These are phyloP conservation scores for Piezodorus guildinii DNA, from an alignment of 1,140 invertebrate species.

Conservation along the genomic window DNA sequence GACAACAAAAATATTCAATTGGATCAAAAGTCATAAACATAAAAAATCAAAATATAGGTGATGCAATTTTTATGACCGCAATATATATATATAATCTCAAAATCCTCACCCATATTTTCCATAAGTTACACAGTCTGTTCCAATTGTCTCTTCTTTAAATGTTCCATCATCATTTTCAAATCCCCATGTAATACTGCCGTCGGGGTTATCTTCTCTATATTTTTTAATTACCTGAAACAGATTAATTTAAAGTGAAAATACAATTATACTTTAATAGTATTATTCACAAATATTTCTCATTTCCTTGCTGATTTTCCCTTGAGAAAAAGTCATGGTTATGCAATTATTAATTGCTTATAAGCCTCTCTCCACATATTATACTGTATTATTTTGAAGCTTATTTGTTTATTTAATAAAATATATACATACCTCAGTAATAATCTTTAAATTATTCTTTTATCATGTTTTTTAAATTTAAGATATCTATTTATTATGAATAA, in stretches of 20 bases:
- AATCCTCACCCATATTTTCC: conserved; percentile 54
- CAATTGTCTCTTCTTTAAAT: conserved; percentile 71
- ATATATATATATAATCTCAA: no score
- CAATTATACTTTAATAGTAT: background rate
- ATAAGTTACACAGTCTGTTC: conserved; percentile 61
- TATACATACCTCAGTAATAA: background rate
- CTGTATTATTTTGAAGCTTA: no score
- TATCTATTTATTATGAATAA: no score
- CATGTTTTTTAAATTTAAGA: no score
- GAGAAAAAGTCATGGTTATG: background rate
- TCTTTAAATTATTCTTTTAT: background rate
- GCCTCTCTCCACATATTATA: no score
- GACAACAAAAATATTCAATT: no score
- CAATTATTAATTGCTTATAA: background rate
- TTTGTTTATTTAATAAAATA: no score
- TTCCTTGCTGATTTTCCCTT: background rate
- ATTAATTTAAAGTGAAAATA: background rate
- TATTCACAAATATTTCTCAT: background rate
- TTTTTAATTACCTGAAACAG: conserved; percentile 35
- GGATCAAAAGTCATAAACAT: no score
- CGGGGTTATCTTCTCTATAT: conserved; percentile 64
- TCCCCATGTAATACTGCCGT: conserved; percentile 74
- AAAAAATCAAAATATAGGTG: no score
- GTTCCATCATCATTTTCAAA: conserved; percentile 70
- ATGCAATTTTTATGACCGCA: no score